phyloP scores from a whole-genome alignment of 2,797 vertebrate genomes.

The Acridotheres tristis region DNA sequence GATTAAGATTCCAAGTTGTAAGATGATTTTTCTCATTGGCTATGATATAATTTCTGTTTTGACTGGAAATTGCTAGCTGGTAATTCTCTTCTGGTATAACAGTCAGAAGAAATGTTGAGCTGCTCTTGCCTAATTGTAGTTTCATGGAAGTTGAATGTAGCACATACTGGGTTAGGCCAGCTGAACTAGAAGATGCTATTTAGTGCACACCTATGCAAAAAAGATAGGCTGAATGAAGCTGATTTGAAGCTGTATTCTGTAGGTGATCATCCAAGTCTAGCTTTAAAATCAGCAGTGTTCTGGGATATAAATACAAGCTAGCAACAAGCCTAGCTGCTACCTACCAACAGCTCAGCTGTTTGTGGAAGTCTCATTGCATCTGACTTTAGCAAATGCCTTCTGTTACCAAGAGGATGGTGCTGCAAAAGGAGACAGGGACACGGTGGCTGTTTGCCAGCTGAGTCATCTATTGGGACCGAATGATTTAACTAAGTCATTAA shows the following conservation, averaged over 20 bases:
- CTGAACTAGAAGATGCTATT: background rate
- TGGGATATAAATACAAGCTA: background rate
- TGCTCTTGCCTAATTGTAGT: background rate
- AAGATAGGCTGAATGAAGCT: background rate
- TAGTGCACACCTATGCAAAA: background rate
- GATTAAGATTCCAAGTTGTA: background rate
- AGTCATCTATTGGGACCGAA: background rate
- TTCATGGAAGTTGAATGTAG: background rate
- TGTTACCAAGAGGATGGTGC: background rate
- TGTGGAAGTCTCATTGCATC: background rate
- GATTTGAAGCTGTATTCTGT: background rate
- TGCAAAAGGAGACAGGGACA: background rate
- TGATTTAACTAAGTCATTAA: background rate
- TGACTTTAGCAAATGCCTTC: background rate
- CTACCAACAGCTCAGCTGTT: background rate
- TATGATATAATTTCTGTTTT: background rate
- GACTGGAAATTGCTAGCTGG: background rate
- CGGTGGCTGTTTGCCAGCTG: background rate
- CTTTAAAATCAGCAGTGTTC: background rate
- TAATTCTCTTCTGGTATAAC: background rate
- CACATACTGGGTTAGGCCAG: background rate
- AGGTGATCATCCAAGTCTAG: fast-evolving
- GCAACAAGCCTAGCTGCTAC: background rate
- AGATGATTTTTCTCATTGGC: background rate
- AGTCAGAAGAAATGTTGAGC: background rate